These are phyloP conservation scores for Philopedon plagiatum DNA, from an alignment of 2,888 invertebrate species.

Conservation along the genomic window DNA sequence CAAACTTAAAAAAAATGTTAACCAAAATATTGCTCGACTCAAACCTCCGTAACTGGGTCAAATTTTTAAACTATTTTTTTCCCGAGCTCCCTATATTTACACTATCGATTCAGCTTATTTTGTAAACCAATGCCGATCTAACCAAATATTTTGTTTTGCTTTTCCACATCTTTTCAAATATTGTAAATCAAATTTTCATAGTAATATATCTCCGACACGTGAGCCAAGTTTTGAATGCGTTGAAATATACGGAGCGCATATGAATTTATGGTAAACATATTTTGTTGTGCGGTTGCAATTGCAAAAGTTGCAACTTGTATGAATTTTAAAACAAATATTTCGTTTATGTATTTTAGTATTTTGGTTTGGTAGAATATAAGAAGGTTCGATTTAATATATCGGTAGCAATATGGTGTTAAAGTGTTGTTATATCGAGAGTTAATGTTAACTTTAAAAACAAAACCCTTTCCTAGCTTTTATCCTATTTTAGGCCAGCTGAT, in stretches of 20 bases:
- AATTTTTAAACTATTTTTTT: background rate
- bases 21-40: background rate
- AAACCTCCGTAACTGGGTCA: background rate
- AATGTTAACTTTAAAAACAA: too few relatives aligned
- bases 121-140: background rate
- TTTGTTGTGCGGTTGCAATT: background rate
- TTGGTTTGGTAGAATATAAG: background rate
- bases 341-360: background rate
- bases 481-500: too few relatives aligned
- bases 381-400: too few relatives aligned
- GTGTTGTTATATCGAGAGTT: too few relatives aligned
- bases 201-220: conserved; percentile 3
- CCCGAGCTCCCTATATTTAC: background rate
- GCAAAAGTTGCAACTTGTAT: background rate
- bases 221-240: background rate
- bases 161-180: background rate
- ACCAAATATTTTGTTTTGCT: conserved; percentile 1
- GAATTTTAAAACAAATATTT: background rate
- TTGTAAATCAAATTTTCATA: conserved; percentile 11
- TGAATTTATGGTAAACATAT: background rate
- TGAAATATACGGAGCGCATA: background rate
- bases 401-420: too few relatives aligned
- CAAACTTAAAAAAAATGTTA: background rate
- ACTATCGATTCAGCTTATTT: background rate
- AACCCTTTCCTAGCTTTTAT: too few relatives aligned